Evolutionary conservation across 2,797 vertebrate species (phyloP).

Genomic region (Yasuhikotakia modesta): DNA sequence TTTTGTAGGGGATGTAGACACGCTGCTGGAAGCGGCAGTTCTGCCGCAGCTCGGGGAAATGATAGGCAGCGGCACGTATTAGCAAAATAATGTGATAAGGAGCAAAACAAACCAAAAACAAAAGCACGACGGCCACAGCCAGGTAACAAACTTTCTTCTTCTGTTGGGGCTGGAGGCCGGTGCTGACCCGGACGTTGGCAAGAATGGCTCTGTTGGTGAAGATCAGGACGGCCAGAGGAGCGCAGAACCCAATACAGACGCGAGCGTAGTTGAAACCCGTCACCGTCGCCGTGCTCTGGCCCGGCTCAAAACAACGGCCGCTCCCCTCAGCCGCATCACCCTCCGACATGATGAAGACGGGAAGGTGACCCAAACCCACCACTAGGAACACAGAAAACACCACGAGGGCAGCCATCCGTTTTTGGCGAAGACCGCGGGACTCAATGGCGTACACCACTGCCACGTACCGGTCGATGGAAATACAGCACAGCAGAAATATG

Average conservation of each 20-base stretch:
- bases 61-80: slow-evolving; percentile 69
- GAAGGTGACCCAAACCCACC: slow-evolving; percentile 71
- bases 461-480: slow-evolving; percentile 86
- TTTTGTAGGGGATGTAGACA: slow-evolving; percentile 76
- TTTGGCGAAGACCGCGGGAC: slow-evolving; percentile 74
- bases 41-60: slow-evolving; percentile 50
- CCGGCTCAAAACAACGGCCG: slow-evolving; percentile 80
- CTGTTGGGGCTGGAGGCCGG: slow-evolving; percentile 68
- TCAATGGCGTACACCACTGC: slow-evolving; percentile 82
- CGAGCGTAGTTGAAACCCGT: slow-evolving; percentile 75
- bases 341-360: slow-evolving; percentile 73
- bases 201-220: slow-evolving; percentile 80
- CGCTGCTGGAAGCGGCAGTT: slow-evolving; percentile 69
- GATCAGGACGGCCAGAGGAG: slow-evolving; percentile 77
- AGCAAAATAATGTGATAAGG: slow-evolving; percentile 87
- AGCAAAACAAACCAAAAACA: slow-evolving; percentile 87
- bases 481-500: slow-evolving; percentile 88
- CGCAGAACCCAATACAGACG: slow-evolving; percentile 78
- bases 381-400: slow-evolving; percentile 55
- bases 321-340: fast-evolving
- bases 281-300: slow-evolving; percentile 53
- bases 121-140: slow-evolving; percentile 74
- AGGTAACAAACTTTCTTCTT: slow-evolving; percentile 79
- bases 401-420: slow-evolving; percentile 65
- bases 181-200: slow-evolving; percentile 70